phyloP scores from a whole-genome alignment of 2,888 invertebrate genomes.

The Melanostoma mellinum region DNA sequence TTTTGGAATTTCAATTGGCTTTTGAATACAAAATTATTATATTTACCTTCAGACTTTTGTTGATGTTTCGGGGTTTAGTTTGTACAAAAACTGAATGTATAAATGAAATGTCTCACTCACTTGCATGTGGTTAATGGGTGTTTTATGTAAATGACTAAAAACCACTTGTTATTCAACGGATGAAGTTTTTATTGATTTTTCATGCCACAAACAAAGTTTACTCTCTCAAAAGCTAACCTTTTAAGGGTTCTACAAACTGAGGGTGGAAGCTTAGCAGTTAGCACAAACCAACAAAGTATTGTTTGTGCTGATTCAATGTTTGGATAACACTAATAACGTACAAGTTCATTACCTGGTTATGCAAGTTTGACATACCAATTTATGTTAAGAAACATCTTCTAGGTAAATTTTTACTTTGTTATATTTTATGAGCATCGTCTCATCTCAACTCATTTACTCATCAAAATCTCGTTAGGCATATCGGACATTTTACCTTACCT shows the following conservation, averaged over 20 bases:
- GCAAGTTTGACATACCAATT: background rate
- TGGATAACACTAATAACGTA: background rate
- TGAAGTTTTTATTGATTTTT: constrained; percentile 64
- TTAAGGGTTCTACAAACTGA: constrained; percentile 4
- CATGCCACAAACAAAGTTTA: constrained; percentile 9
- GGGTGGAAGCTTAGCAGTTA: background rate
- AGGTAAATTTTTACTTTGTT: background rate
- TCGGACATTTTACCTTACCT: constrained; percentile 33
- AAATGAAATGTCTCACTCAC: constrained; percentile 42
- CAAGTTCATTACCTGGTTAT: background rate
- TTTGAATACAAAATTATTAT: constrained; percentile 48
- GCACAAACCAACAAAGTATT: background rate
- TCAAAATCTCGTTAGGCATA: constrained; percentile 64
- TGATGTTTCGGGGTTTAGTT: constrained; percentile 27
- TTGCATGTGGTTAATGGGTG: constrained; percentile 67
- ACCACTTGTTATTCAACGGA: constrained; percentile 54
- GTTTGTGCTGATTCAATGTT: background rate
- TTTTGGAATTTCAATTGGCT: constrained; percentile 56
- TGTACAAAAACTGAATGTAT: constrained; percentile 1
- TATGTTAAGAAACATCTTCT: background rate
- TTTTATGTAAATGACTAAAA: constrained; percentile 63
- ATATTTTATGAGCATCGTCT: background rate
- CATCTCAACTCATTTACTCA: constrained; percentile 40
- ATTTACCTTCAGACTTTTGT: constrained; percentile 36
- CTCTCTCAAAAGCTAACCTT: constrained; percentile 16